These are phyloP conservation scores for Pipistrellus kuhlii DNA, from an alignment of 2,797 vertebrate genomes.

Conservation along the genomic window DNA sequence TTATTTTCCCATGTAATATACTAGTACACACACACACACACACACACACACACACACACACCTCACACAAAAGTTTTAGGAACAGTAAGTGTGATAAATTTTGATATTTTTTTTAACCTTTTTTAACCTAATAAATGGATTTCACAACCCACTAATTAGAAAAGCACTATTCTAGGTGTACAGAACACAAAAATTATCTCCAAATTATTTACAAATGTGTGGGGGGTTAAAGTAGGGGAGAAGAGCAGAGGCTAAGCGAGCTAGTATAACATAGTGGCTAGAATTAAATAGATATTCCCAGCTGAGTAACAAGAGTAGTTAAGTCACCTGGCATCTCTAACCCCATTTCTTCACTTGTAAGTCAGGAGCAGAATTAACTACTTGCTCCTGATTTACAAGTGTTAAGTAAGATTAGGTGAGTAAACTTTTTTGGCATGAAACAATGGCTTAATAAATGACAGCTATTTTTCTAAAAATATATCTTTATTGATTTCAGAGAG, in stretches of 20 bases:
- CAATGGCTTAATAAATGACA: constrained; percentile 23
- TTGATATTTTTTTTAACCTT: background rate
- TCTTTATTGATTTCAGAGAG: too few relatives aligned
- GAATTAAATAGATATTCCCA: background rate
- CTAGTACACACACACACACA: background rate
- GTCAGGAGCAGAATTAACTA: background rate
- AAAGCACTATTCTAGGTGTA: background rate
- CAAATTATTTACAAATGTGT: background rate
- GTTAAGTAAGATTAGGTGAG: constrained; percentile 1
- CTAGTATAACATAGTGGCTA: background rate
- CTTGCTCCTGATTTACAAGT: too few relatives aligned
- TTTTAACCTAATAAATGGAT: background rate
- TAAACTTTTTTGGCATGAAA: background rate
- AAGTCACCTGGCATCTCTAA: background rate
- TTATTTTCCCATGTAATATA: background rate
- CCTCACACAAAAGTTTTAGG: background rate
- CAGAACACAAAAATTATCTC: background rate
- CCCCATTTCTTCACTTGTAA: background rate
- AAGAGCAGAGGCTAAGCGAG: background rate
- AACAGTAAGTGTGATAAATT: background rate
- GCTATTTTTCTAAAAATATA: background rate
- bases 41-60: background rate
- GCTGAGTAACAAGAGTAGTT: background rate
- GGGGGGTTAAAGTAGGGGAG: background rate
- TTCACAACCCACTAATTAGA: background rate